Conservation (phyloP, 2,888 invertebrate species). For the Furcula furcula region DNA sequence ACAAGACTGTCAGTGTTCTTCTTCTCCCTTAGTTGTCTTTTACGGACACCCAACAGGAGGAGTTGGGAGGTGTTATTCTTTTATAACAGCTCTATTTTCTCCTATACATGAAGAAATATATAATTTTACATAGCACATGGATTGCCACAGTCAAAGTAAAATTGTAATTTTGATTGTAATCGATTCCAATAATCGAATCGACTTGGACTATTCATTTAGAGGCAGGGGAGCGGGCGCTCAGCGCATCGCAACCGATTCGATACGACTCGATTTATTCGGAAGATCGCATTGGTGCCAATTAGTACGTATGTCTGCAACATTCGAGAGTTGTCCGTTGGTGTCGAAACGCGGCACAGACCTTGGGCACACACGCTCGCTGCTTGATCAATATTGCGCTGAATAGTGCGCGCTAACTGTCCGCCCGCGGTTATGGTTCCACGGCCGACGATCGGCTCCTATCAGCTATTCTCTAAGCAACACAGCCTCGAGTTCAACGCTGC, state of each 20-base stretch:
- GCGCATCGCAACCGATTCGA: neutral
- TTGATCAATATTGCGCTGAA: conserved; percentile 6
- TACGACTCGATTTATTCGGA: conserved; percentile 10
- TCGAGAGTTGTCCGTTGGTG: conserved; percentile 40
- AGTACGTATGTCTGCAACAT: conserved; percentile 36
- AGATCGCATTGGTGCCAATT: conserved; percentile 25
- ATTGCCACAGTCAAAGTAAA: too few species aligned
- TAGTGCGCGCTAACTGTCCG: neutral
- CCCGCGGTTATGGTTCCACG: neutral
- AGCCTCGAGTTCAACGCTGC: too few species aligned
- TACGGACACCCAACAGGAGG: too few species aligned
- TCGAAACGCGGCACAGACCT: conserved; percentile 50
- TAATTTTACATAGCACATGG: too few species aligned
- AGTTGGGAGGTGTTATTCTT: too few species aligned
- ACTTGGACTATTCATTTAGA: neutral
- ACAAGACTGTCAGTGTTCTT: too few species aligned
- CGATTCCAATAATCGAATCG: conserved; percentile 1
- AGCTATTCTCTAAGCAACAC: too few species aligned
- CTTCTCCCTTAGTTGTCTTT: too few species aligned
- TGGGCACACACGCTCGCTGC: conserved; percentile 30
- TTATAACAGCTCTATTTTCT: too few species aligned
- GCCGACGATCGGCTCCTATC: too few species aligned
- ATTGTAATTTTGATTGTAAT: too few species aligned
- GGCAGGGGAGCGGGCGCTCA: neutral
- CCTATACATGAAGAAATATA: too few species aligned